Conservation (phyloP, 2,797 vertebrate genomes). For the Argentina silus region DNA sequence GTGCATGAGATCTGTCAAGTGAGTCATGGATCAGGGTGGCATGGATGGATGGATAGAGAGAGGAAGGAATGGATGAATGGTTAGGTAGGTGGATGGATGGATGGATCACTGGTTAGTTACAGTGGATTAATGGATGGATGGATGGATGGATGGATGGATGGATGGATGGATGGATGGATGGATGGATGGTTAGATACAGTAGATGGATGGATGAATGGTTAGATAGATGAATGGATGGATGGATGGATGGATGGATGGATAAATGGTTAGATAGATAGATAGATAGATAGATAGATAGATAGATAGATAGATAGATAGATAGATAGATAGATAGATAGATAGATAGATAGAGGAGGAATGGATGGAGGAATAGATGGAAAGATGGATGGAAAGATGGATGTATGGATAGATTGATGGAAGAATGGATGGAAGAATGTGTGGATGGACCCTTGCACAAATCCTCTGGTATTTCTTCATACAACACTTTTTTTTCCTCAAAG, state of each 20-base stretch:
- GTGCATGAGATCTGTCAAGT: conserved; percentile 79
- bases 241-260: too few species aligned
- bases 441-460: not conserved
- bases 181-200: too few species aligned
- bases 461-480: not conserved
- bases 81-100: not conserved
- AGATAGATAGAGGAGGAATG: too few species aligned
- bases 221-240: too few species aligned
- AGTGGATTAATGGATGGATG: not conserved
- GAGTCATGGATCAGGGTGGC: conserved; percentile 38
- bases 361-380: too few species aligned
- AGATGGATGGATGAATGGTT: too few species aligned
- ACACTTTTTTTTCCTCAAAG: not conserved
- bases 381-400: too few species aligned
- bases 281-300: not conserved
- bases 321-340: too few species aligned
- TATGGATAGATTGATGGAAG: too few species aligned
- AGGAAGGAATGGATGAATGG: not conserved
- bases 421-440: too few species aligned
- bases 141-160: not conserved
- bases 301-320: not conserved
- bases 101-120: not conserved
- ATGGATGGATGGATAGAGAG: too few species aligned
- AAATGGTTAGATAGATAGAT: too few species aligned
- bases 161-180: not conserved